Percentiles rank a stretch among this genome's conserved stretches.
These are phyloP conservation scores for Leptocoma aspasia DNA, from an alignment of 2,113 vertebrate species.

Conservation along the genomic window DNA sequence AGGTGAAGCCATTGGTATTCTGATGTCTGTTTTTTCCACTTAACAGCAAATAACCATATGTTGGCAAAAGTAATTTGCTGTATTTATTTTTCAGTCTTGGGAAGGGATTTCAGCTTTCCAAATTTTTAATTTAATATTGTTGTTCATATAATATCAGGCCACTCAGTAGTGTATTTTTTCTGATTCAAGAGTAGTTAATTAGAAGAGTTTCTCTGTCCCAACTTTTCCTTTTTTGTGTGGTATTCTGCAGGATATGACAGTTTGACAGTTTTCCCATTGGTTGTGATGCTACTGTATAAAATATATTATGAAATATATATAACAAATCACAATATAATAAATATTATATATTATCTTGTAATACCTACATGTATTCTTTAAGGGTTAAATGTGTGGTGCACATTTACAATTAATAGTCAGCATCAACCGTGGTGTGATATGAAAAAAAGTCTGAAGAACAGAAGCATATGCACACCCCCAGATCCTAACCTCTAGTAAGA, in stretches of 20 bases:
- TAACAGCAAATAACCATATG: neutral
- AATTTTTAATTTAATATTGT: neutral
- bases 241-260: neutral
- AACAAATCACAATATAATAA: neutral
- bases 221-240: neutral
- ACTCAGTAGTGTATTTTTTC: neutral
- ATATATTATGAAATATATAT: neutral
- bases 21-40: neutral
- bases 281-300: neutral
- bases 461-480: fast-evolving
- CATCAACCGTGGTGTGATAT: neutral
- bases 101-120: neutral
- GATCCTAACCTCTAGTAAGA: neutral
- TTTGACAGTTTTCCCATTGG: neutral
- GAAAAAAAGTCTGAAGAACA: neutral
- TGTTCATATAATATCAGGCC: neutral
- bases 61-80: neutral
- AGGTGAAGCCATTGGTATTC: neutral
- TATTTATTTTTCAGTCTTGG: neutral
- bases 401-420: neutral
- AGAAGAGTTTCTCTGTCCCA: neutral
- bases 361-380: neutral
- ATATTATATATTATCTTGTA: neutral
- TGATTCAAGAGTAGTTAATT: neutral
- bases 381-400: neutral